Base-by-base conservation (phyloP, 2,888 invertebrate genomes). In the Galeopsomyia nigrocyanea region DNA sequence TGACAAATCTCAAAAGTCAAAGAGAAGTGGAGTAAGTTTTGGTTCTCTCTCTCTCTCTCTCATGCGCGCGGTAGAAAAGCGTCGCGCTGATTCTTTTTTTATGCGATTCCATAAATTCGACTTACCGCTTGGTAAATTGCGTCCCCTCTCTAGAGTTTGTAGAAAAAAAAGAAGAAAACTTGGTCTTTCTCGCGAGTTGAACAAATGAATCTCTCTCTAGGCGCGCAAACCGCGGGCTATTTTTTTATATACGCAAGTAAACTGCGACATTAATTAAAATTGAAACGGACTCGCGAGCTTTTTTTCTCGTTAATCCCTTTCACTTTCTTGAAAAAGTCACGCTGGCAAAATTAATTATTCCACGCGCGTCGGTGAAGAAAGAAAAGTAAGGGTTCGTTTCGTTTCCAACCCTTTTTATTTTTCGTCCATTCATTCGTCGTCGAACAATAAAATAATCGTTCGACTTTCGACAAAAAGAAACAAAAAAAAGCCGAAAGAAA, bases 21-120 rank as follows among this genome's bases (percentile, higher is more conserved):
- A 56, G 63, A 46, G 46, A 68, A 62, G 61, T 66, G 71, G 64
- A 50, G 56, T 66, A 71, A 71, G 53, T 71, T 68, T 61, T 58
- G 31, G 26, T n/a, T n/a, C n/a, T n/a, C n/a, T n/a, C n/a, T n/a
- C n/a, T n/a, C n/a, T n/a, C n/a, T n/a, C 31, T 31, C 31, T 31
- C 31, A 7, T 58, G 57, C 64, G 31, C 60, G 22, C 31, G 19
- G 49, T 66, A 56, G 66, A 65, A 66, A 61, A 53, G 58, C 39
- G 26, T 51, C 19, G 21, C 51, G 46, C 60, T 65, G 70, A 58
- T 64, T 64, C 62, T 21, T 68, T 62, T 62, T 70, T 71, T 71
- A 71, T 71, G 61, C 61, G 22, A 61, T 66, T 71, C 39, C 71
- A 61, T 71, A 71, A 71, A 71, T 71, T 66, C 53, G 17, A 51